Evolutionary conservation across 2,113 vertebrate species (phyloP), one percentile per base, ranked within the genome.

Genomic region (Halichoerus grypus): DNA sequence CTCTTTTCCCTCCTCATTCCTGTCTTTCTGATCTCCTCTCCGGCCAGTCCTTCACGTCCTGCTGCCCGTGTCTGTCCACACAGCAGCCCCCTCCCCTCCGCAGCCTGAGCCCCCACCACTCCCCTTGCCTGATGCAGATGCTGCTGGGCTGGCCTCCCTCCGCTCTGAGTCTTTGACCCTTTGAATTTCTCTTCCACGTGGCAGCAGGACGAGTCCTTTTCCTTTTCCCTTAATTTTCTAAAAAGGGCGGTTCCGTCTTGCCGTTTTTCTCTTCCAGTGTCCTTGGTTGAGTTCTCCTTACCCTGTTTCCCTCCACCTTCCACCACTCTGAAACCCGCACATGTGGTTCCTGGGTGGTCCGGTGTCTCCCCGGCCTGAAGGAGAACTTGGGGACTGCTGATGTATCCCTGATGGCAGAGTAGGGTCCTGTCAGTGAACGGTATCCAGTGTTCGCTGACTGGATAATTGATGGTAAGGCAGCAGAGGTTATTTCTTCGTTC

Each of bases 1-100:
- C 65, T 28, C 26, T 65, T 67, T 12, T 42, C 19, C 51, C 6
- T 69, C 49, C 18, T 53, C 22, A 8, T 55, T 72, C 28, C 10
- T 49, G 12, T 61, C 61, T 49, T 16, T 33, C 90, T 55, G 39
- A 12, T 22, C 63, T 93, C 14, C 6, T 14, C 26, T 76, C 49
- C 7, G 1, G 21, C 24, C 80, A 57, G 24, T 59, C 71, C 4
- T 7, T n/a, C 19, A 16, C 24, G 9, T 67, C 21, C 26, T 16
- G 67, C 19, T 12, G 13, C 14, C n/a, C 0, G 0, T 1, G 36
- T 19, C 1, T n/a, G 19, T 46, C 10, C n/a, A 31, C 21, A 0
- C 15, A 15, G 46, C 31, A 33, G 1, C 51, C n/a, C 2, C 69
- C 15, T n/a, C 49, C 14, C 15, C 13, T 31, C 16, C 55, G 7